Conservation (phyloP, 2,888 invertebrate species). For the Amphipyra berbera region DNA sequence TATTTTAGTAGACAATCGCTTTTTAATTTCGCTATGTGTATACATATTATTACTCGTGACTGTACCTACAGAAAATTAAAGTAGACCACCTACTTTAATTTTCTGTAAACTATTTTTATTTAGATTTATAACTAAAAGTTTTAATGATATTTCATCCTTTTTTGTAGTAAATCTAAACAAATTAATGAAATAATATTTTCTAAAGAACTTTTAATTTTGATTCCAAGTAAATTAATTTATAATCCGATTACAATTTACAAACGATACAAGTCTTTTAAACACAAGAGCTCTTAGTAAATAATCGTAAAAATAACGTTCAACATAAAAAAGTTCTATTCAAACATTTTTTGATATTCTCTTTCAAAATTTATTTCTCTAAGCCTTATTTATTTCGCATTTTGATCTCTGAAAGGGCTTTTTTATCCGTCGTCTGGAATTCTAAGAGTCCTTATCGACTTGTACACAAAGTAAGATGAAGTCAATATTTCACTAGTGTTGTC, state of each 20-base stretch:
- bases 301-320: not conserved
- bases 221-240: too few relatives aligned
- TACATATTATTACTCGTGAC: too few relatives aligned
- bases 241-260: not conserved
- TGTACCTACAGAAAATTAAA: too few relatives aligned
- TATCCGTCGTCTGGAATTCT: not conserved
- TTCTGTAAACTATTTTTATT: too few relatives aligned
- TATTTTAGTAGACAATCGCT: too few relatives aligned
- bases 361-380: not conserved
- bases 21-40: too few relatives aligned
- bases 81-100: too few relatives aligned
- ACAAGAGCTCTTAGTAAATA: conserved; percentile 3
- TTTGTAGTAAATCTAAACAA: too few relatives aligned
- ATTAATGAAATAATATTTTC: too few relatives aligned
- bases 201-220: not conserved
- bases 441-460: conserved; percentile 3
- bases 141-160: too few relatives aligned
- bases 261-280: not conserved
- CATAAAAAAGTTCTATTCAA: conserved; percentile 1
- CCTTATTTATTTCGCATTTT: conserved; percentile 19
- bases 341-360: conserved; percentile 12
- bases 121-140: too few relatives aligned
- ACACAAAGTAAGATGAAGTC: not conserved
- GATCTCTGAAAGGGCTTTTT: conserved; percentile 10
- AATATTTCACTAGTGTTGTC: conserved; percentile 11